Conservation (phyloP, 2,797 vertebrate genomes). For the Helarctos malayanus region DNA sequence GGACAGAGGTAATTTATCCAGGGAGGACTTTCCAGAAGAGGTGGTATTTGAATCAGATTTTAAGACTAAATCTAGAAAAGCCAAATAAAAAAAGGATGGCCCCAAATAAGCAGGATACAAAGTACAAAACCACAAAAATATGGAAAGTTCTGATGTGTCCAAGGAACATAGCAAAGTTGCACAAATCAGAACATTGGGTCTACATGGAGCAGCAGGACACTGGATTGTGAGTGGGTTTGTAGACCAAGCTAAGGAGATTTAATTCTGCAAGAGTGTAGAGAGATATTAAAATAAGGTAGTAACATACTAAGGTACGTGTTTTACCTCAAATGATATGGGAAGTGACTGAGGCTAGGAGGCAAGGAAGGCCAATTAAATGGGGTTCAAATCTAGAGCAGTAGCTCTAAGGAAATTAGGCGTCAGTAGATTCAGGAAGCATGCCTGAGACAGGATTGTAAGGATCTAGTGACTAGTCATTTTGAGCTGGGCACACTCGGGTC, state of each 20-base stretch:
- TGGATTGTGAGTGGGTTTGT: neutral
- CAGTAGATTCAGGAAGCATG: neutral
- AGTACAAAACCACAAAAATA: slow-evolving; percentile 28
- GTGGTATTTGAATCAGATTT: neutral
- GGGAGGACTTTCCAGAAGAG: neutral
- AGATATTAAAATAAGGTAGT: neutral
- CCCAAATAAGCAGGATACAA: neutral
- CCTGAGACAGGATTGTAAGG: neutral
- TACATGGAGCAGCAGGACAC: neutral
- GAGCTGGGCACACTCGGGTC: neutral
- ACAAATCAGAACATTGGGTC: neutral
- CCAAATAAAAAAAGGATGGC: neutral
- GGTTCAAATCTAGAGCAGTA: neutral
- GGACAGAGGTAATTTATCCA: neutral
- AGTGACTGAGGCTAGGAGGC: neutral
- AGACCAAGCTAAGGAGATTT: neutral
- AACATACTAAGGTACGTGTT: neutral
- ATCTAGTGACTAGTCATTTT: neutral
- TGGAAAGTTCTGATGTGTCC: neutral
- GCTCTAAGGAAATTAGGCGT: neutral
- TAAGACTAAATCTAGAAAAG: slow-evolving; percentile 55
- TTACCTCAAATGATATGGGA: neutral
- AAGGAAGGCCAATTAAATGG: neutral
- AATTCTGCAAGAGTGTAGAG: neutral
- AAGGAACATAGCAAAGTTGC: slow-evolving; percentile 11